phyloP scores from a whole-genome alignment of 2,888 invertebrate genomes.

The Periphyllus acericola region DNA sequence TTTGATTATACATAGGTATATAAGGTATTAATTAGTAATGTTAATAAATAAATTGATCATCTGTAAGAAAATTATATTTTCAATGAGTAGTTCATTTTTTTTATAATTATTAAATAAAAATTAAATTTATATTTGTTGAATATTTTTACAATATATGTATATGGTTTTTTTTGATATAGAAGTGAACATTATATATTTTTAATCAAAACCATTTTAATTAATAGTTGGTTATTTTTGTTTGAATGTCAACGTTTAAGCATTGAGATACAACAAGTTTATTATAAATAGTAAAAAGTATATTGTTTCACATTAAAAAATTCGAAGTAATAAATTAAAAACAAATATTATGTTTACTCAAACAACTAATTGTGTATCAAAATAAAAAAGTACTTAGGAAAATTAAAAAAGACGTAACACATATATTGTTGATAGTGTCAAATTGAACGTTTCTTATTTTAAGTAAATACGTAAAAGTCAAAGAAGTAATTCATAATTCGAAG shows the following conservation, averaged over 20 bases:
- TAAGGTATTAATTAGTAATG: background rate
- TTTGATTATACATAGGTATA: background rate
- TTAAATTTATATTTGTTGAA: background rate
- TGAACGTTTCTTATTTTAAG: slow-evolving; percentile 24
- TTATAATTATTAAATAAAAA: background rate
- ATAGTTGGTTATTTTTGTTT: slow-evolving; percentile 11
- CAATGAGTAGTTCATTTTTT: background rate
- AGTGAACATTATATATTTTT: background rate
- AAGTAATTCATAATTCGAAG: background rate
- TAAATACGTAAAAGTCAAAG: background rate
- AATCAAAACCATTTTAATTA: slow-evolving; percentile 20
- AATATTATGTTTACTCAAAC: background rate
- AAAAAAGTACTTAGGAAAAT: background rate
- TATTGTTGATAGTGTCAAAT: background rate
- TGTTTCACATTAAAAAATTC: background rate
- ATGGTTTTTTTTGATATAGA: background rate
- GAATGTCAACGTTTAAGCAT: background rate
- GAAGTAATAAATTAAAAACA: background rate
- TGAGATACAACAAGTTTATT: slow-evolving; percentile 5
- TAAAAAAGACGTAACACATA: background rate
- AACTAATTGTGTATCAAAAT: background rate
- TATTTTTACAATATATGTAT: background rate
- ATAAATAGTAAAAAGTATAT: background rate
- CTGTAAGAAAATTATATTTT: background rate
- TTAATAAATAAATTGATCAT: background rate